Evolutionary conservation across 1,140 invertebrate genomes (phyloP).

Genomic region (Eriocheir sinensis): DNA sequence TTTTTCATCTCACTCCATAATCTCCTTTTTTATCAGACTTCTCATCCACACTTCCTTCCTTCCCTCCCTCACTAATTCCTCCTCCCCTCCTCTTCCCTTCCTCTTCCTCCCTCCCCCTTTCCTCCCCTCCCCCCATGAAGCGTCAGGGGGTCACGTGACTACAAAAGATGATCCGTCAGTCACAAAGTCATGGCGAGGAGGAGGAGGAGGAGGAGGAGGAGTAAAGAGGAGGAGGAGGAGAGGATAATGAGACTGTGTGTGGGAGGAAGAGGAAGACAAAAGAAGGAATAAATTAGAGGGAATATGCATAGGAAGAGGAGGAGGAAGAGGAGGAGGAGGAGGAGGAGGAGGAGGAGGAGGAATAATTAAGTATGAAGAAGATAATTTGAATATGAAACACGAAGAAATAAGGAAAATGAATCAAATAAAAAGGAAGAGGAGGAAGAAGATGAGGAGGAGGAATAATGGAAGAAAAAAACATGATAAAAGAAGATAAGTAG

Average conservation of each 20-base stretch:
- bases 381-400: neutral
- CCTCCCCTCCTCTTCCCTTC: constrained; percentile 1
- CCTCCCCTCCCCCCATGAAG: neutral
- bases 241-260: neutral
- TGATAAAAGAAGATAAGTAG: neutral
- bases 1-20: neutral
- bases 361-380: neutral
- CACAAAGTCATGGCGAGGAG: no score
- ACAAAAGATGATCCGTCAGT: neutral
- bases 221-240: constrained; percentile 3
- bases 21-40: neutral
- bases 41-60: constrained; percentile 38
- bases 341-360: neutral
- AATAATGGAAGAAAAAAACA: neutral
- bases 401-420: neutral
- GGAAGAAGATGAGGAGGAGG: neutral
- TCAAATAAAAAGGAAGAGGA: neutral
- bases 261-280: neutral
- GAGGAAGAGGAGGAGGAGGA: neutral
- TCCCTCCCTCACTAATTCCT: neutral
- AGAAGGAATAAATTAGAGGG: neutral
- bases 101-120: neutral
- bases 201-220: neutral
- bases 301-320: neutral
- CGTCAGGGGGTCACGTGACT: neutral